phyloP scores from a whole-genome alignment of 2,113 vertebrate genomes.

The Scophthalmus maximus region DNA sequence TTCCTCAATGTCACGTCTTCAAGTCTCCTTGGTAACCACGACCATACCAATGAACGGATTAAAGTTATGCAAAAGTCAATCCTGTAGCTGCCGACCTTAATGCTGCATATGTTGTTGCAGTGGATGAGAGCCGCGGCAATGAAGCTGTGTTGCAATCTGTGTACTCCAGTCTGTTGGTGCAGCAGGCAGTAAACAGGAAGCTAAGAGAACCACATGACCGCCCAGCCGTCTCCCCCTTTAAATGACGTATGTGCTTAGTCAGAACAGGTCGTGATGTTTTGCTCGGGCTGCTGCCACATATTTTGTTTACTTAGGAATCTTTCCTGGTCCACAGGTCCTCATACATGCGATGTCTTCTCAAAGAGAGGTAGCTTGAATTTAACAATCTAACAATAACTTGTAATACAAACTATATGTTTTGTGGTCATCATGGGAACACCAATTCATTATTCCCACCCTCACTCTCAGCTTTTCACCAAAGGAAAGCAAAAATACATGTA shows the following conservation, averaged over 20 bases:
- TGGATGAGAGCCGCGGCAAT: neutral
- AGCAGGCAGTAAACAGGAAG: constrained; percentile 85
- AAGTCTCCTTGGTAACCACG: constrained; percentile 25
- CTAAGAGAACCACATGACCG: constrained; percentile 70
- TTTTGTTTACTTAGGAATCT: too few relatives aligned
- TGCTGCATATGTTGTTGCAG: neutral
- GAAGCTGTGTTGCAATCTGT: constrained; percentile 55
- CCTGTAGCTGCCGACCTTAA: neutral
- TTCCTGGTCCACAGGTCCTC: too few relatives aligned
- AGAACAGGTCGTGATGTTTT: too few relatives aligned
- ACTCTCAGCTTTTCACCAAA: too few relatives aligned
- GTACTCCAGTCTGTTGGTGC: constrained; percentile 34
- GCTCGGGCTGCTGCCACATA: too few relatives aligned
- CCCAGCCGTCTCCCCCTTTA: constrained; percentile 42
- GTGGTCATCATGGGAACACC: too few relatives aligned
- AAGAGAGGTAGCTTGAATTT: too few relatives aligned
- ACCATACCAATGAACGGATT: neutral
- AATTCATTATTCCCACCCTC: too few relatives aligned
- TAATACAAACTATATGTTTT: too few relatives aligned
- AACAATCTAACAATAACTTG: too few relatives aligned
- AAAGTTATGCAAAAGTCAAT: neutral
- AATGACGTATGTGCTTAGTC: constrained; percentile 41
- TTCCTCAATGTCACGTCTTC: constrained; percentile 65
- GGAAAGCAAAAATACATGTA: too few relatives aligned
- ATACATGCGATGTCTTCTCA: too few relatives aligned